Conservation (phyloP, 2,113 vertebrate species). For the Ifrita kowaldi region DNA sequence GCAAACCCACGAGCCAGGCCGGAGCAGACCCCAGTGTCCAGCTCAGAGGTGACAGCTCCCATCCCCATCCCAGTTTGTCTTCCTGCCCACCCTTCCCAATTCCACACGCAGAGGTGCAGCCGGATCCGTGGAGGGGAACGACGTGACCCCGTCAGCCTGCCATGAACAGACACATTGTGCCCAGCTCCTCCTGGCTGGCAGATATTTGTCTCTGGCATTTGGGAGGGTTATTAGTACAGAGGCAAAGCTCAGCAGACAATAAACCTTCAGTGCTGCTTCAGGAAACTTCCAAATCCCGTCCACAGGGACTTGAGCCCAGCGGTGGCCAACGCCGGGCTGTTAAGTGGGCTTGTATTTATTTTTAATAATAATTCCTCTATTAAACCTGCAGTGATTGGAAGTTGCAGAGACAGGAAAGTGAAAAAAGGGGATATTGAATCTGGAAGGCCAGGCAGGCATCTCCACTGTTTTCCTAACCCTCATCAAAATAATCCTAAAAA, state of each 20-base stretch:
- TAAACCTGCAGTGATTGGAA: background rate
- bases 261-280: background rate
- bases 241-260: background rate
- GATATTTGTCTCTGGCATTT: background rate
- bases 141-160: background rate
- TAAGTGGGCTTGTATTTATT: background rate
- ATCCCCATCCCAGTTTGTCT: background rate
- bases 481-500: background rate
- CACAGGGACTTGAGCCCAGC: background rate
- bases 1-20: accelerated
- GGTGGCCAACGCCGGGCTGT: accelerated
- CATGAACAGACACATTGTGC: background rate
- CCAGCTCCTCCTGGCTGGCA: background rate
- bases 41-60: background rate
- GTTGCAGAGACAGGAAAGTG: background rate
- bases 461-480: background rate
- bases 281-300: background rate
- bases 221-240: background rate
- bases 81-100: background rate
- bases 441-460: background rate
- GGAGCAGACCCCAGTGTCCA: background rate
- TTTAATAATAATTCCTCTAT: background rate
- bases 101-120: background rate
- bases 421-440: background rate
- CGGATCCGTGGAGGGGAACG: accelerated